phyloP scores from a whole-genome alignment of 2,888 invertebrate species.

The Caenorhabditis sp. region DNA sequence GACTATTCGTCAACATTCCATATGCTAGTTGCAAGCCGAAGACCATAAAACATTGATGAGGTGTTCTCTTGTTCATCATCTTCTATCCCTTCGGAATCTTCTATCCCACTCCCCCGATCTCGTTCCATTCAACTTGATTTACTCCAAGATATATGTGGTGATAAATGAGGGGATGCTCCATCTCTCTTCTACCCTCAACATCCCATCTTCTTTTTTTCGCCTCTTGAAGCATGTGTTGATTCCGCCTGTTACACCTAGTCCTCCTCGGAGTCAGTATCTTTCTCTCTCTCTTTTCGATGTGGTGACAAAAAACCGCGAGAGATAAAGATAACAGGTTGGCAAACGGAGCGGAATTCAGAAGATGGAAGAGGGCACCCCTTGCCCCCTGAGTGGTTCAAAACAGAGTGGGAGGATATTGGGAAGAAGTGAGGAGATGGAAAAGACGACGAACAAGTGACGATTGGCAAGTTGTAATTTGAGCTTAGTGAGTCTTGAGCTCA shows the following conservation, averaged over 20 bases:
- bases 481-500: constrained; percentile 39
- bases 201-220: constrained; percentile 22
- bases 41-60: constrained; percentile 31
- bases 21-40: constrained; percentile 1
- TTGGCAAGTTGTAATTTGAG: constrained; percentile 56
- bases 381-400: constrained; percentile 46
- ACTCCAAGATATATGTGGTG: constrained; percentile 52
- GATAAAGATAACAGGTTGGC: constrained; percentile 58
- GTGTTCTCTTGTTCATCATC: constrained; percentile 35
- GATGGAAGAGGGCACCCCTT: constrained; percentile 47
- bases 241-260: constrained; percentile 39
- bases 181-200: constrained; percentile 15
- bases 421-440: constrained; percentile 1
- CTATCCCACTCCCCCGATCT: constrained; percentile 18
- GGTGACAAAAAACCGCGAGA: constrained; percentile 58
- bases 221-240: constrained; percentile 41
- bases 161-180: constrained; percentile 47
- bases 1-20: no score
- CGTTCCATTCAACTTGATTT: constrained; percentile 56
- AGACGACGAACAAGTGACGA: constrained; percentile 33
- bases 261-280: neutral
- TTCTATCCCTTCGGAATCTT: constrained; percentile 6
- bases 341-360: constrained; percentile 6
- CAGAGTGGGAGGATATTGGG: constrained; percentile 54
- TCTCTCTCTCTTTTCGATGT: constrained; percentile 20